Percentiles rank a stretch among this genome's conserved stretches.
phyloP scores from a whole-genome alignment of 2,113 vertebrate genomes.

The Elgaria multicarinata region DNA sequence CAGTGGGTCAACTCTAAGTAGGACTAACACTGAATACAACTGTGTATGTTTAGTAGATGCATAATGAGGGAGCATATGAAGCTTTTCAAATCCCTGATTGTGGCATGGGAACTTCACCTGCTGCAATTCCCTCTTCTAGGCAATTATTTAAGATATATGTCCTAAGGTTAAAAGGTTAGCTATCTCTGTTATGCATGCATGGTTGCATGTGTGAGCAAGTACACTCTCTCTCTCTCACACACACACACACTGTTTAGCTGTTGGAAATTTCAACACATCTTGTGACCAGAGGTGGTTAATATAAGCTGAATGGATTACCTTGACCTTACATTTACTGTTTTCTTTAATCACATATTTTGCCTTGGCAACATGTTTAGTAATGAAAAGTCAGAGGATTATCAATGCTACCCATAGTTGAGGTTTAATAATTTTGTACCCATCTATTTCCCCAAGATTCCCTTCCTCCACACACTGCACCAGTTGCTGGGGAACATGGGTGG shows the following conservation, averaged over 20 bases:
- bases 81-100: background rate
- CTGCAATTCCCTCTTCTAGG: background rate
- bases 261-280: slow-evolving; percentile 60
- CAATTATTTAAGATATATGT: background rate
- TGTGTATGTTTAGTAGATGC: background rate
- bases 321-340: slow-evolving; percentile 58
- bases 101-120: background rate
- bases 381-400: slow-evolving; percentile 37
- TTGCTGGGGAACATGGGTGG: too few relatives aligned
- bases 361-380: slow-evolving; percentile 56
- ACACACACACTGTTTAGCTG: slow-evolving; percentile 35
- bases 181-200: background rate
- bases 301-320: slow-evolving; percentile 62
- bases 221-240: background rate
- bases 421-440: background rate
- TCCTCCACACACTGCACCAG: background rate
- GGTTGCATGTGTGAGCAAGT: background rate
- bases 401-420: slow-evolving; percentile 34
- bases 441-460: slow-evolving; percentile 21
- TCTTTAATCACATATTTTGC: slow-evolving; percentile 25
- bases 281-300: slow-evolving; percentile 56
- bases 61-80: background rate
- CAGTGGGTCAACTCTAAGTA: too few relatives aligned
- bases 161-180: background rate
- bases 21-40: too few relatives aligned